A percentile compares a stretch with the other conserved stretches of the same genome.
Evolutionary conservation across 53 echinoderm and acorn worm species (phyloP).

Genomic region (Holothuria scabra): DNA sequence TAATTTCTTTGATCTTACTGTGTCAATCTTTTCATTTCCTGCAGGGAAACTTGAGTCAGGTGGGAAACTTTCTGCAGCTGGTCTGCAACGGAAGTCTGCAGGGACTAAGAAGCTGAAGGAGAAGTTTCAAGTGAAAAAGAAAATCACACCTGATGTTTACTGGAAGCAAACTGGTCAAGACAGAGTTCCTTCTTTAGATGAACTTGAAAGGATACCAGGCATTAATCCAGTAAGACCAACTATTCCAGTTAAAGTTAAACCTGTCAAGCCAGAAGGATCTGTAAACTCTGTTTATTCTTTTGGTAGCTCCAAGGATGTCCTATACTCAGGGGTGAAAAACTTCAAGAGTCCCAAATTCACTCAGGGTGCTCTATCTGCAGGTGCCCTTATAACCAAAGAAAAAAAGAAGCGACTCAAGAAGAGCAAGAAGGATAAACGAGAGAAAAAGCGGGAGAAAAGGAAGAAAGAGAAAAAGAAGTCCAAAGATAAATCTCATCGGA

Average conservation of each 20-base stretch:
- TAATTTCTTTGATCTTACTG: too few relatives aligned
- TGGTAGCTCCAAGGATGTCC: too few relatives aligned
- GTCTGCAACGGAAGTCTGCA: slow-evolving; percentile 14
- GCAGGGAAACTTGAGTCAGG: slow-evolving; percentile 35
- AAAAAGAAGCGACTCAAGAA: slow-evolving; percentile 76
- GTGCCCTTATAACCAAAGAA: slow-evolving; percentile 48
- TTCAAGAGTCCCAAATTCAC: too few relatives aligned
- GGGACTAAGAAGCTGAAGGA: slow-evolving; percentile 37
- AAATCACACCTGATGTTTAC: slow-evolving; percentile 39
- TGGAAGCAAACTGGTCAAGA: slow-evolving; percentile 47
- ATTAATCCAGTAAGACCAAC: too few relatives aligned
- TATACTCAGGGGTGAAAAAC: too few relatives aligned
- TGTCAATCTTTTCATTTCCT: not conserved
- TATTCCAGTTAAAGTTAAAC: too few relatives aligned
- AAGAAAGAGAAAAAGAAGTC: slow-evolving; percentile 52
- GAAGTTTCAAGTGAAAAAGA: slow-evolving; percentile 32
- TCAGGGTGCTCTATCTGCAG: not conserved
- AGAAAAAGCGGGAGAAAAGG: slow-evolving; percentile 58
- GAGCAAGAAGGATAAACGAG: slow-evolving; percentile 71
- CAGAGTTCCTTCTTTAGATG: slow-evolving; percentile 29
- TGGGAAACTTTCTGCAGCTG: slow-evolving; percentile 31
- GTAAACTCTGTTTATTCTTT: too few relatives aligned
- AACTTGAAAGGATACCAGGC: slow-evolving; percentile 12
- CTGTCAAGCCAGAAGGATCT: too few relatives aligned
- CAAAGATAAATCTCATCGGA: slow-evolving; percentile 37